Conservation (phyloP, 2,888 invertebrate genomes). For the Archaeoteleia sp. region DNA sequence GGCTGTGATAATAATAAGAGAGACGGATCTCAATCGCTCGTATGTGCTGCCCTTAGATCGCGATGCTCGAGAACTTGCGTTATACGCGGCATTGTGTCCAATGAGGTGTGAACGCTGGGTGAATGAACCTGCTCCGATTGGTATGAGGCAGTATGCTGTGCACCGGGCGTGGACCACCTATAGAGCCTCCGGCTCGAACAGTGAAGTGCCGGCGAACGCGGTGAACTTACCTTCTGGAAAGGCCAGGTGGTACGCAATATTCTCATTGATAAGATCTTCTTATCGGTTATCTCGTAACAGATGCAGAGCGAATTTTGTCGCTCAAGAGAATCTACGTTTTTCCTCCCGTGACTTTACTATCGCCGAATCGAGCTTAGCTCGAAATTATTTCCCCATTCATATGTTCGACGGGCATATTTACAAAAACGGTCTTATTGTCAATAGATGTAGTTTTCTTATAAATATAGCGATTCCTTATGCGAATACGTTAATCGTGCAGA, state of each 20-base stretch:
- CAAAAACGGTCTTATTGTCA: too few relatives aligned
- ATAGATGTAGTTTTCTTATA: too few relatives aligned
- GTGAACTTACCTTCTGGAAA: constrained; percentile 31
- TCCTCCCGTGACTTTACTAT: too few relatives aligned
- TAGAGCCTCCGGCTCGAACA: constrained; percentile 57
- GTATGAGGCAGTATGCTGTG: constrained; percentile 44
- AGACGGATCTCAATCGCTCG: constrained; percentile 43
- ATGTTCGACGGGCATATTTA: too few relatives aligned
- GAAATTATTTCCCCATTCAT: too few relatives aligned
- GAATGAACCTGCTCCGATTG: constrained; percentile 60
- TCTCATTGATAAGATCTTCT: constrained; percentile 43
- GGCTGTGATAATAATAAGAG: constrained; percentile 39
- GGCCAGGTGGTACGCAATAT: constrained; percentile 37
- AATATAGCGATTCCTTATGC: too few relatives aligned
- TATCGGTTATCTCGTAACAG: constrained; percentile 38
- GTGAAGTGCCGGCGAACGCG: constrained; percentile 36
- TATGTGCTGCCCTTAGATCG: constrained; percentile 29
- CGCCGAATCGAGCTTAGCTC: too few relatives aligned
- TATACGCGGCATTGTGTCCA: constrained; percentile 52
- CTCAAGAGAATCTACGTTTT: constrained; percentile 25
- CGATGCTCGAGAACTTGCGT: constrained; percentile 15
- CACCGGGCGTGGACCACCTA: constrained; percentile 55
- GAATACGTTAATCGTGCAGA: too few relatives aligned
- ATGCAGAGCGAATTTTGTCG: constrained; percentile 45
- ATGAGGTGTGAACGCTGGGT: constrained; percentile 62